phyloP scores from a whole-genome alignment of 2,113 vertebrate genomes.

The Grus americana region DNA sequence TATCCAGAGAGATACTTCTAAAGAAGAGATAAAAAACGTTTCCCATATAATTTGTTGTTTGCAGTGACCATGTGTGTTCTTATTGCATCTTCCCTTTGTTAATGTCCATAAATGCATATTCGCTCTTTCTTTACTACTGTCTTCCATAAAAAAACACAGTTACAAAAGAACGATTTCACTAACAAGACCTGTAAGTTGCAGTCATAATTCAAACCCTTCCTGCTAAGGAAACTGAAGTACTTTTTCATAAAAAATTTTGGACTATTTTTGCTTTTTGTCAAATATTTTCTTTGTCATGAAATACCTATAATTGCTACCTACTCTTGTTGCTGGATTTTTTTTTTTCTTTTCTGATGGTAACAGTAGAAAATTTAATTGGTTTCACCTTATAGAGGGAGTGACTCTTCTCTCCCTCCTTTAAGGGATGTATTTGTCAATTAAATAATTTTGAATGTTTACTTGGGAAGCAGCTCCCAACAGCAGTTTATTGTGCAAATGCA shows the following conservation, averaged over 20 bases:
- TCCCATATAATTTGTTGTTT: not conserved
- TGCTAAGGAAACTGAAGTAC: not conserved
- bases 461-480: not conserved
- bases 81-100: not conserved
- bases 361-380: constrained; percentile 38
- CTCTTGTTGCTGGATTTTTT: not conserved
- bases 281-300: not conserved
- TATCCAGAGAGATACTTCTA: not conserved
- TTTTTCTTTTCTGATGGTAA: not conserved
- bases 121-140: not conserved
- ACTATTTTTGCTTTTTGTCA: not conserved
- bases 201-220: not conserved
- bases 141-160: not conserved
- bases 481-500: constrained; percentile 57
- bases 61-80: not conserved
- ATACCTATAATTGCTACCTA: not conserved
- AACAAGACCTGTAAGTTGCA: not conserved
- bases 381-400: constrained; percentile 9
- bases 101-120: not conserved
- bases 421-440: constrained; percentile 37
- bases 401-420: not conserved
- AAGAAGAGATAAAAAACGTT: not conserved
- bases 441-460: constrained; percentile 10
- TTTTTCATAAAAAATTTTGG: not conserved
- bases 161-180: not conserved